phyloP scores from a whole-genome alignment of 1,140 invertebrate genomes.

The Harpegnathos saltator region DNA sequence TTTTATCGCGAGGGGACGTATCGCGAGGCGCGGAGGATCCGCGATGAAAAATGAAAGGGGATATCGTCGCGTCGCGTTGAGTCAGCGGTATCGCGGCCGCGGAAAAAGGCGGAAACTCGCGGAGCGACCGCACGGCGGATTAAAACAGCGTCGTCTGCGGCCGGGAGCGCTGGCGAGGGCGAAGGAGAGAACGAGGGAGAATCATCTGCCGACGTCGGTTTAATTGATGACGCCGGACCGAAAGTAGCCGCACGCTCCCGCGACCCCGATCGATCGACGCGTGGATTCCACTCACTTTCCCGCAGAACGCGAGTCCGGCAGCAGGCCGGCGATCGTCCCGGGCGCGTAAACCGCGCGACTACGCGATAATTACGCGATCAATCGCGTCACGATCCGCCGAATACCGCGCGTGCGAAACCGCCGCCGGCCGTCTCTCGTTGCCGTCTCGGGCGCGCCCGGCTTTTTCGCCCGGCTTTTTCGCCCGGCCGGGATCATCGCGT shows the following conservation, averaged over 20 bases:
- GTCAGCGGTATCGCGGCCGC: constrained; percentile 16
- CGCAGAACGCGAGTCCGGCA: background rate
- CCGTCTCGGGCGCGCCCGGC: too few species aligned
- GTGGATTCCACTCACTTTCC: constrained; percentile 32
- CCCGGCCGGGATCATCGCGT: background rate
- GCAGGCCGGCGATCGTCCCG: constrained; percentile 14
- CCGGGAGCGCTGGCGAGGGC: background rate
- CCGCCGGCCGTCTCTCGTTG: too few species aligned
- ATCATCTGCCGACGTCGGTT: constrained; percentile 28
- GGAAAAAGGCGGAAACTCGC: background rate
- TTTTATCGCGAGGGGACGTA: constrained; percentile 1
- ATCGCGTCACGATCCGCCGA: background rate
- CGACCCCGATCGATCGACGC: constrained; percentile 45
- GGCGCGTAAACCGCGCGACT: constrained; percentile 7
- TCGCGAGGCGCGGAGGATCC: constrained; percentile 12
- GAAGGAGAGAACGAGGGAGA: constrained; percentile 3
- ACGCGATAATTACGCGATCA: constrained; percentile 42
- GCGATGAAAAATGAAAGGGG: constrained; percentile 46
- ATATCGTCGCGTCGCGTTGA: constrained; percentile 2
- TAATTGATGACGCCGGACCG: constrained; percentile 39
- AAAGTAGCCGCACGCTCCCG: background rate
- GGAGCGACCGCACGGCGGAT: constrained; percentile 21
- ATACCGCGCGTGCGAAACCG: background rate
- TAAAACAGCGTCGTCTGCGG: constrained; percentile 21
- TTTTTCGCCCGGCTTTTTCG: too few species aligned